Base-by-base conservation (phyloP, 2,113 vertebrate species). In the Coryphaenoides rupestris region DNA sequence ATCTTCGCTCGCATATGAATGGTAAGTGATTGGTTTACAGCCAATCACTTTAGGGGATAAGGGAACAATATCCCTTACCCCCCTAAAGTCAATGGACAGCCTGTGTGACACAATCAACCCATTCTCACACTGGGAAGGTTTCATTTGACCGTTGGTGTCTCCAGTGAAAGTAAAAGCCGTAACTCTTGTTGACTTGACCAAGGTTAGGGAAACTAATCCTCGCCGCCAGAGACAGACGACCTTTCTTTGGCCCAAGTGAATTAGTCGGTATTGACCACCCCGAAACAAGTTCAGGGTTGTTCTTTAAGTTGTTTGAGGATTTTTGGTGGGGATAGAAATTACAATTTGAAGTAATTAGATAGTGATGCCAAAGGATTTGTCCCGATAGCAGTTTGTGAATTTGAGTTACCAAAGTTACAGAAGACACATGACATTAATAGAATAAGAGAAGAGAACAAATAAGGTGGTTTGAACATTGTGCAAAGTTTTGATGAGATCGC, bases 61-160 rank as follows among this genome's bases (percentile, higher is more conserved):
- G 33, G 33, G 55, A 50, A 60, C 59, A 62, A 65, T 85, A 83
- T 86, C 81, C 68, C 64, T 87, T 86, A 73, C 33, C 33, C 80
- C 55, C 58, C 60, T 4, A 54, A 63, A 61, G 63, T 87, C 85
- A 88, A 86, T 86, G 70, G 52, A 57, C 9, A 26, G 66, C 47
- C 66, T 88, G 87, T 88, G 23, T 68, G 76, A 84, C 80, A 72
- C 24, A 65, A 84, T 80, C 78, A 21, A 54, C 55, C 69, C 71
- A 60, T 55, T 17, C 58, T 53, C 46, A 21, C 16, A 50, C 59
- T 76, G 52, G 66, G 63, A 62, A 62, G 69, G 80, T 75, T 77
- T 75, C 74, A 69, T 63, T 53, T 72, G 46, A 66, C 63, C 74
- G 70, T 58, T 22, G 14, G 40, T 73, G 75, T 63, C 73, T 73